These are phyloP conservation scores for Argyrosomus japonicus DNA, from an alignment of 2,113 vertebrate genomes.

Conservation along the genomic window DNA sequence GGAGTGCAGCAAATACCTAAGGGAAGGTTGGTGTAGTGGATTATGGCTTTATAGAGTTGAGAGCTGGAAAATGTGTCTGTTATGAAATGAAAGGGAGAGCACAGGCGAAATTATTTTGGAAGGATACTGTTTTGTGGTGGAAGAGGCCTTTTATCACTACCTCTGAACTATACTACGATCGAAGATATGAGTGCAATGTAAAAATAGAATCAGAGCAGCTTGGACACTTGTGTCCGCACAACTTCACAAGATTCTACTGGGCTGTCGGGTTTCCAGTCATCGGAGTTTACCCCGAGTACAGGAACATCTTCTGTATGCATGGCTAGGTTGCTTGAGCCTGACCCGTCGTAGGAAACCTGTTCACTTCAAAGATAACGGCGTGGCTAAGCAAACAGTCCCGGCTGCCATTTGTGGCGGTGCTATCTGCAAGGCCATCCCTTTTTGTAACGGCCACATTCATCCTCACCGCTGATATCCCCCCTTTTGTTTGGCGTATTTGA, in stretches of 20 bases:
- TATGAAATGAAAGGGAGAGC: background rate
- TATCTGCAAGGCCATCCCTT: conserved; percentile 45
- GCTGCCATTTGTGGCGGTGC: conserved; percentile 1
- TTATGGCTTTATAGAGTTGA: background rate
- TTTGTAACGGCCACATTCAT: conserved; percentile 34
- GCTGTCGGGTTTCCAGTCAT: conserved; percentile 28
- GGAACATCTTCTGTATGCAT: background rate
- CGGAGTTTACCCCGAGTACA: background rate
- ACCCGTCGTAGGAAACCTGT: background rate
- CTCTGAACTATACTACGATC: background rate
- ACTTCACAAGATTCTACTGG: background rate
- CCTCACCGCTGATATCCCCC: conserved; percentile 36
- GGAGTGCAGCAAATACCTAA: background rate
- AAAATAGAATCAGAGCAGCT: background rate
- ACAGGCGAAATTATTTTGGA: background rate
- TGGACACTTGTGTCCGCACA: background rate
- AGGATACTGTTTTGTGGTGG: background rate
- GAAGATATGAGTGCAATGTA: conserved; percentile 30
- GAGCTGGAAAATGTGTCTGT: background rate
- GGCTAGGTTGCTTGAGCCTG: background rate
- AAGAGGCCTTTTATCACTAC: background rate
- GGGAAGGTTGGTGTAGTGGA: conserved; percentile 1
- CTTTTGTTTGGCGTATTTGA: conserved; percentile 70
- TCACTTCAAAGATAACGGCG: conserved; percentile 9
- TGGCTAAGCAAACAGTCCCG: background rate